These are phyloP conservation scores for Meteorus sp. DNA, from an alignment of 1,140 invertebrate species.

Conservation along the genomic window DNA sequence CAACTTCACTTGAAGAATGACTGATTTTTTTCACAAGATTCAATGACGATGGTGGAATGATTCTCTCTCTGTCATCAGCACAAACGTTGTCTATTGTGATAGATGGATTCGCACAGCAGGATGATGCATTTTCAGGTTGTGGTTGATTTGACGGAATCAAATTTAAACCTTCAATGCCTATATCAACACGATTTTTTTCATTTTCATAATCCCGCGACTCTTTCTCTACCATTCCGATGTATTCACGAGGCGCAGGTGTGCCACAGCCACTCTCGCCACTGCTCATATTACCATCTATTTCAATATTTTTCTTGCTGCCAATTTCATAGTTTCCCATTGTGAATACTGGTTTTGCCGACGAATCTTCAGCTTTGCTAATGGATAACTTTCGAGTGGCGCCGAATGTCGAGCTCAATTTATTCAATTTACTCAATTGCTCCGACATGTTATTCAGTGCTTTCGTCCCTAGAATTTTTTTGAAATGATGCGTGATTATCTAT, in stretches of 20 bases:
- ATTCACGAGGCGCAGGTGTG: neutral
- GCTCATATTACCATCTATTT: neutral
- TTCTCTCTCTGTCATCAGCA: constrained; percentile 50
- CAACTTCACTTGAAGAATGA: constrained; percentile 71
- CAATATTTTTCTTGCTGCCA: constrained; percentile 2
- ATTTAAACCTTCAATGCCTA: constrained; percentile 26
- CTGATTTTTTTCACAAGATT: constrained; percentile 65
- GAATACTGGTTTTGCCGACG: constrained; percentile 56
- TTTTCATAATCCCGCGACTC: constrained; percentile 8
- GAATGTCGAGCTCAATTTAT: constrained; percentile 72
- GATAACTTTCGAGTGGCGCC: constrained; percentile 56
- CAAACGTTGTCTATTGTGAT: constrained; percentile 61
- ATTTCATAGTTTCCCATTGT: constrained; percentile 49
- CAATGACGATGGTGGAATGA: constrained; percentile 58
- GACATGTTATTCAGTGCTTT: constrained; percentile 83
- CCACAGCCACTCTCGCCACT: neutral
- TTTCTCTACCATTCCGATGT: neutral
- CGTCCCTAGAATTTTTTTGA: too few species aligned
- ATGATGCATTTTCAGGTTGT: constrained; percentile 15
- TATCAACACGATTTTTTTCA: constrained; percentile 6
- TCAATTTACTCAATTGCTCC: constrained; percentile 81
- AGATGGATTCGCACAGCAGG: constrained; percentile 68
- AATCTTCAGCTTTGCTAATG: constrained; percentile 43
- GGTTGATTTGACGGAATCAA: constrained; percentile 29
- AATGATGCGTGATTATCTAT: too few species aligned